phyloP scores from a whole-genome alignment of 2,113 vertebrate species.

The Nettapus auritus region DNA sequence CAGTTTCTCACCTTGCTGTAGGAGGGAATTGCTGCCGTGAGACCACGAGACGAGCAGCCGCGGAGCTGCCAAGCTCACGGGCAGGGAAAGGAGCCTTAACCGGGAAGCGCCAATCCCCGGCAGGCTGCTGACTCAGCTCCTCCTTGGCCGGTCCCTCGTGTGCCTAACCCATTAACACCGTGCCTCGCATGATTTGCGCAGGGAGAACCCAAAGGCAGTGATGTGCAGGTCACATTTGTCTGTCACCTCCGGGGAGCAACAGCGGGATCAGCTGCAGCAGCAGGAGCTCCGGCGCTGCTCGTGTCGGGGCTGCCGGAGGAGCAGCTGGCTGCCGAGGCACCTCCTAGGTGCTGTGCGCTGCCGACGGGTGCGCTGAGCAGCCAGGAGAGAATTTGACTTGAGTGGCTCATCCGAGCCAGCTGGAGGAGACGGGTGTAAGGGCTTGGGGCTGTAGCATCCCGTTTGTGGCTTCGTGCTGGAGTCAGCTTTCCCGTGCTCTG shows the following conservation, averaged over 20 bases:
- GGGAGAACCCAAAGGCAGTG: not conserved
- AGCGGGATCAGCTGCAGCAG: not conserved
- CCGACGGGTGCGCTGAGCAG: not conserved
- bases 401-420: not conserved
- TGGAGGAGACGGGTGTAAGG: not conserved
- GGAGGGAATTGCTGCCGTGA: not conserved
- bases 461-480: not conserved
- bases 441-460: not conserved
- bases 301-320: not conserved
- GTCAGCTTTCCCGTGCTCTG: not conserved
- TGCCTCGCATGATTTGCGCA: fast-evolving
- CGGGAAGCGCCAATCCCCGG: not conserved
- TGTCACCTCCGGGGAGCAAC: not conserved
- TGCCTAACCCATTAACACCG: not conserved
- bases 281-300: not conserved
- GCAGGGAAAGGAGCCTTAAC: not conserved
- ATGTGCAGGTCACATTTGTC: not conserved
- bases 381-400: not conserved
- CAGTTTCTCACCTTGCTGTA: not conserved
- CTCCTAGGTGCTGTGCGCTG: not conserved
- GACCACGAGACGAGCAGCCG: too few relatives aligned
- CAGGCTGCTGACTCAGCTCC: not conserved
- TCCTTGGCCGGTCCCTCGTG: not conserved
- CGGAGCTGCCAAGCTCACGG: fast-evolving
- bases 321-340: not conserved